Percentiles rank a stretch among this genome's conserved stretches.
These are phyloP conservation scores for Cydia splendana DNA, from an alignment of 1,140 invertebrate species.

Conservation along the genomic window DNA sequence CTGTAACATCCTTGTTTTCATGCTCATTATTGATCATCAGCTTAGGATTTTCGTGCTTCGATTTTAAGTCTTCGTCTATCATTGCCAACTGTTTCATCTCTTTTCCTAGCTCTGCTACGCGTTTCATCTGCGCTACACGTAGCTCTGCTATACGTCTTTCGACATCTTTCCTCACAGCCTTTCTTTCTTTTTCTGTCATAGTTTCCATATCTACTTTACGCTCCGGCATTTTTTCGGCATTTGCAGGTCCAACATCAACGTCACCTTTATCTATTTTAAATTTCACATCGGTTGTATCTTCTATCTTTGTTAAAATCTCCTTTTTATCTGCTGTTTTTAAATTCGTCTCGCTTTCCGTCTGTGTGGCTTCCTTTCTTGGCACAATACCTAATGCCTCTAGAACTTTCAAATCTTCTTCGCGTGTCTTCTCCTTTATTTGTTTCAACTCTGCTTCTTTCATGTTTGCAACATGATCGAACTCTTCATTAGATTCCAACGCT, in stretches of 20 bases:
- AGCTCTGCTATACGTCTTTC: not conserved
- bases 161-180: not conserved
- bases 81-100: not conserved
- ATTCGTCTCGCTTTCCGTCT: not conserved
- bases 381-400: not conserved
- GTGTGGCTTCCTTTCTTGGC: not conserved
- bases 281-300: not conserved
- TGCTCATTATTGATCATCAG: too few species aligned
- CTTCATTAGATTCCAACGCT: not conserved
- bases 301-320: not conserved
- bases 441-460: not conserved
- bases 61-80: not conserved
- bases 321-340: not conserved
- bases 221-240: not conserved
- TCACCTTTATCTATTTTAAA: not conserved
- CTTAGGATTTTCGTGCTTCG: not conserved
- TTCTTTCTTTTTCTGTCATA: not conserved
- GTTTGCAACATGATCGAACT: not conserved
- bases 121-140: not conserved
- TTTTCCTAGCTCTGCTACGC: not conserved
- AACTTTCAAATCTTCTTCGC: not conserved
- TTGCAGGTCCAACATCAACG: not conserved
- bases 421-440: not conserved
- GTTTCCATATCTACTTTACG: not conserved
- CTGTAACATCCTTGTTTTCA: too few species aligned